phyloP scores from a whole-genome alignment of 2,888 invertebrate species.

The Artemia sp. region DNA sequence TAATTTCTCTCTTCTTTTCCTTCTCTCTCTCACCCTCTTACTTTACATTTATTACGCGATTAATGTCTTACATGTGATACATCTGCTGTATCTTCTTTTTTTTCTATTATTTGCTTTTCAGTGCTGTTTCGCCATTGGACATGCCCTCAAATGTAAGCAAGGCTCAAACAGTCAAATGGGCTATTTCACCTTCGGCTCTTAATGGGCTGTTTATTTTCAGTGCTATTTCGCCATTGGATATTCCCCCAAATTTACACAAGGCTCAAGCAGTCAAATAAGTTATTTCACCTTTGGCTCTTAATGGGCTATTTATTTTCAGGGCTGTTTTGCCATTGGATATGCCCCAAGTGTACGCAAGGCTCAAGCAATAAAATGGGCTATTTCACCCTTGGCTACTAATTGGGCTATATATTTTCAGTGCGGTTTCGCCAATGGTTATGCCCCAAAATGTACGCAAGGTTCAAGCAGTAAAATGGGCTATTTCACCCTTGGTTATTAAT shows the following conservation, averaged over 20 bases:
- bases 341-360: conserved; percentile 67
- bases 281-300: too few relatives aligned
- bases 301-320: not conserved
- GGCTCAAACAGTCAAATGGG: conserved; percentile 82
- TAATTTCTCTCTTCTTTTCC: too few relatives aligned
- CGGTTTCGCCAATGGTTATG: conserved; percentile 42
- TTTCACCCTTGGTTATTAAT: too few relatives aligned
- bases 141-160: conserved; percentile 68
- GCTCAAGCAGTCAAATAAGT: conserved; percentile 86
- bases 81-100: too few relatives aligned
- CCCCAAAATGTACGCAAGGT: conserved; percentile 66
- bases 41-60: too few relatives aligned
- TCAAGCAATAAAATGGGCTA: conserved; percentile 80
- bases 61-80: too few relatives aligned
- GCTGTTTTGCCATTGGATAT: conserved; percentile 42
- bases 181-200: conserved; percentile 30
- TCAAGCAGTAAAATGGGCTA: conserved; percentile 80
- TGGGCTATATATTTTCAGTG: not conserved
- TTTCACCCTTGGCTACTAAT: too few relatives aligned
- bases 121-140: conserved; percentile 36
- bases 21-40: too few relatives aligned
- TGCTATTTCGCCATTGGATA: conserved; percentile 39
- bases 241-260: conserved; percentile 64
- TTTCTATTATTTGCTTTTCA: not conserved
- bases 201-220: not conserved